Evolutionary conservation across 2,888 invertebrate species (phyloP), one percentile per base, ranked within the genome.

Genomic region (Stenotaenia linearis): DNA sequence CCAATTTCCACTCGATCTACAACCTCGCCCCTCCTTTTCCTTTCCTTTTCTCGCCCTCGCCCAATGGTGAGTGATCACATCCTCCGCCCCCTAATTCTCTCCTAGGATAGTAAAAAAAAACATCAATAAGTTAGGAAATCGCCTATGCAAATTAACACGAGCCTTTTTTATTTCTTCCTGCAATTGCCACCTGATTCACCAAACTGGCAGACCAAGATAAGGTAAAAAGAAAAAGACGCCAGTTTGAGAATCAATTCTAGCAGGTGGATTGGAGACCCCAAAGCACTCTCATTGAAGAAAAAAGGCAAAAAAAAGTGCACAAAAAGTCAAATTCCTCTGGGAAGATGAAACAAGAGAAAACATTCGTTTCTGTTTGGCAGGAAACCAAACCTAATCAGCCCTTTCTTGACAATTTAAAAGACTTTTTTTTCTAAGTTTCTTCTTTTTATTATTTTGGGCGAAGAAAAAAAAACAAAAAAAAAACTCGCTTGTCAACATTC

Each of bases 301-400:
- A 23, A 18, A 18, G 10, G 15, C 4, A 69, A 25, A 69, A 69
- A 69, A 28, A 69, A 69, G 25, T 12, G 28, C 28, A 69, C 25
- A 69, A 69, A 61, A 61, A 69, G 69, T 69, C 69, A 69, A 23
- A 25, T n/a, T 69, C 69, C n/a, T 28, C 12, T 25, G 69, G 69
- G 69, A 69, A 69, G 28, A 28, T 69, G 69, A 69, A 69, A 69
- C 69, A 69, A 69, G 69, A 69, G 69, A 69, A 69, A 69, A 69
- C 69, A 69, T 69, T 69, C 69, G 69, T 69, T 69, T 69, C 69
- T 69, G 69, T 69, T 69, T 69, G 69, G 69, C 69, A 69, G 69
- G 25, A 69, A 69, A 69, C 69, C 69, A 69, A 69, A 25, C 69
- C 69, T 69, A 69, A 69, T 69, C 69, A 69, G 69, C 25, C 69